Evolutionary conservation across 2,797 vertebrate genomes (phyloP), one percentile per base, ranked within the genome.

Genomic region (Periparus ater): DNA sequence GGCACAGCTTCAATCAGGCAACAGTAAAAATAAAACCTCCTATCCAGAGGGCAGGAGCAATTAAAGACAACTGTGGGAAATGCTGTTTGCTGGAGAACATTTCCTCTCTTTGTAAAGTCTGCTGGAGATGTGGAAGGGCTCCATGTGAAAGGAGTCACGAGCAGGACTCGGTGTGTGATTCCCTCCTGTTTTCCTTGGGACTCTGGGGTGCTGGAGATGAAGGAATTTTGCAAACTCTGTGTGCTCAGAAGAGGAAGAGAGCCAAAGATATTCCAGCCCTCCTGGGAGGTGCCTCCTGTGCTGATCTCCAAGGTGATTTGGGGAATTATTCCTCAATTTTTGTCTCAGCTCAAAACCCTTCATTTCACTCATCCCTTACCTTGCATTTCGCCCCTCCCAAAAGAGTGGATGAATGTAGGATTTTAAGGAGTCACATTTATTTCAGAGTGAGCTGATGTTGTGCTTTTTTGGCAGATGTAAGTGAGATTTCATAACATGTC

Each of bases 31-130:
- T 67, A 79, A 85, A 83, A 73, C 23, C 68, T 95, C 67, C 50
- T 90, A 48, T 63, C 78, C 81, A 94, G 91, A 95, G 82, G 89
- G 80, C 86, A 72, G 42, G 10, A 92, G 23, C 70, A 85, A 91
- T 86, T 88, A 91, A 47, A 91, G 45, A 34, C 48, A 72, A 90
- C 62, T 94, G 79, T 94, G 88, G 73, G 83, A 95, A 95, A 65
- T 2, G 5, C 36, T 36, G 23, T 72, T 74, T 85, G 58, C 30
- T 62, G 82, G 86, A 76, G 78, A 88, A 38, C 47, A 53, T 83
- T 93, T 94, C 70, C 83, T 84, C 65, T 36, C 45, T 68, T 44
- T 45, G 17, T 34, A 3, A 30, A 72, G 11, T 5, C n/a, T 85
- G 50, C 34, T 75, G 73, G 47, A 62, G 70, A 65, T 25, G 34